These are phyloP conservation scores for Aphodius sticticus DNA, from an alignment of 2,888 invertebrate species.

Conservation along the genomic window DNA sequence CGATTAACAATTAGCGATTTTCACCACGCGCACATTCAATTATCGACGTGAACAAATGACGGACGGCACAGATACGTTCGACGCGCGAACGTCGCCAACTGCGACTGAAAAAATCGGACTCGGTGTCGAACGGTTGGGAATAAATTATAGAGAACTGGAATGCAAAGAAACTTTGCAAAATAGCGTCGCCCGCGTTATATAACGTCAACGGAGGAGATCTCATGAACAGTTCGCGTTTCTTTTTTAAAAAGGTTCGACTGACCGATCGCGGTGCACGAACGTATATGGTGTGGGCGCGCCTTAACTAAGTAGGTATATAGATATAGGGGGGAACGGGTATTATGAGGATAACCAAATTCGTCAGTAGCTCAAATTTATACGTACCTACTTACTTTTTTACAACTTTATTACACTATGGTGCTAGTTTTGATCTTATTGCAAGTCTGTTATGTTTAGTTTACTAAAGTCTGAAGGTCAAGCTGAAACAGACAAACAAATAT, in stretches of 20 bases:
- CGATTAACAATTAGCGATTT: neutral
- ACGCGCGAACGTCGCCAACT: slow-evolving; percentile 9
- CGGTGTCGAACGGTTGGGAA: slow-evolving; percentile 15
- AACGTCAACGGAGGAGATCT: slow-evolving; percentile 7
- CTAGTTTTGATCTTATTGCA: no score
- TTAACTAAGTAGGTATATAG: neutral
- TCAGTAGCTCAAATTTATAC: no score
- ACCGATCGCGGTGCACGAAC: neutral
- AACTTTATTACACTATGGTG: neutral
- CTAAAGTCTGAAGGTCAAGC: neutral
- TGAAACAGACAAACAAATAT: neutral
- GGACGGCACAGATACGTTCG: slow-evolving; percentile 7
- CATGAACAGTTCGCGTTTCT: neutral
- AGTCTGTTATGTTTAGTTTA: no score
- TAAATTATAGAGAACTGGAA: slow-evolving; percentile 37
- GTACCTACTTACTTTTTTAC: no score
- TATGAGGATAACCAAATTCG: no score
- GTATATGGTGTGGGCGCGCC: neutral
- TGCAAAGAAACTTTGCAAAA: slow-evolving; percentile 27
- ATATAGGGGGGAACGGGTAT: neutral
- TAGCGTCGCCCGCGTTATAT: slow-evolving; percentile 23
- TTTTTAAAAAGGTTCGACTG: neutral
- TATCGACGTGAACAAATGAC: neutral
- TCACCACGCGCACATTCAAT: neutral
- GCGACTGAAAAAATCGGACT: slow-evolving; percentile 20